phyloP scores from a whole-genome alignment of 1,140 invertebrate genomes.

The Homalodisca vitripennis region DNA sequence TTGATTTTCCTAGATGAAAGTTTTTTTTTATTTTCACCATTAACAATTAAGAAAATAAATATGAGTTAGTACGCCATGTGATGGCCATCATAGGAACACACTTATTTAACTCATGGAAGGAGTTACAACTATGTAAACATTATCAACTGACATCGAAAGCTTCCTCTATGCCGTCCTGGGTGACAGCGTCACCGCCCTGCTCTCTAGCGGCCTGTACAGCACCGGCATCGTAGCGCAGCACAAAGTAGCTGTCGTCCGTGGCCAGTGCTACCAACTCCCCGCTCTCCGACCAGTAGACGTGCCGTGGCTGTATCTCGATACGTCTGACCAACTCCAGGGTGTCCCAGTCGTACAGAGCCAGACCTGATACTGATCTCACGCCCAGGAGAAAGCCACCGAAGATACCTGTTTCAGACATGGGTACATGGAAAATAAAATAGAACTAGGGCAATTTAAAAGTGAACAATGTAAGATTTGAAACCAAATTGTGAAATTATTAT shows the following conservation, averaged over 20 bases:
- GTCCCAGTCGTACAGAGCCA: constrained; percentile 99
- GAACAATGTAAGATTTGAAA: too few species aligned
- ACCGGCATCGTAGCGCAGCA: constrained; percentile 84
- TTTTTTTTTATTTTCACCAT: too few species aligned
- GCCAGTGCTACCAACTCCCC: constrained; percentile 92
- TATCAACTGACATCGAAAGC: constrained; percentile 82
- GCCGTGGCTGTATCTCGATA: constrained; percentile 93
- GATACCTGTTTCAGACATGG: too few species aligned
- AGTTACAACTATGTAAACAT: background rate
- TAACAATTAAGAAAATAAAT: too few species aligned
- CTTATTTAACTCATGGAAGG: too few species aligned
- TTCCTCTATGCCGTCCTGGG: constrained; percentile 95
- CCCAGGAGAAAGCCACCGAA: constrained; percentile 95
- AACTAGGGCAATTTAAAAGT: too few species aligned
- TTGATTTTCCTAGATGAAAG: too few species aligned
- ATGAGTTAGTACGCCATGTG: too few species aligned
- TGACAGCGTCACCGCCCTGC: constrained; percentile 47
- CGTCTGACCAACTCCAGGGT: constrained; percentile 85
- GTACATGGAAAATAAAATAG: too few species aligned
- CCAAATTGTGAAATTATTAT: too few species aligned
- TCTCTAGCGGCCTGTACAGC: constrained; percentile 60
- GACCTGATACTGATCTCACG: constrained; percentile 88
- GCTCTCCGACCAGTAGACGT: constrained; percentile 96
- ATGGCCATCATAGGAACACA: too few species aligned
- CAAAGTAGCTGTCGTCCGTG: constrained; percentile 95